Evolutionary conservation across 2,113 vertebrate species (phyloP).

Genomic region (Setophaga coronata): DNA sequence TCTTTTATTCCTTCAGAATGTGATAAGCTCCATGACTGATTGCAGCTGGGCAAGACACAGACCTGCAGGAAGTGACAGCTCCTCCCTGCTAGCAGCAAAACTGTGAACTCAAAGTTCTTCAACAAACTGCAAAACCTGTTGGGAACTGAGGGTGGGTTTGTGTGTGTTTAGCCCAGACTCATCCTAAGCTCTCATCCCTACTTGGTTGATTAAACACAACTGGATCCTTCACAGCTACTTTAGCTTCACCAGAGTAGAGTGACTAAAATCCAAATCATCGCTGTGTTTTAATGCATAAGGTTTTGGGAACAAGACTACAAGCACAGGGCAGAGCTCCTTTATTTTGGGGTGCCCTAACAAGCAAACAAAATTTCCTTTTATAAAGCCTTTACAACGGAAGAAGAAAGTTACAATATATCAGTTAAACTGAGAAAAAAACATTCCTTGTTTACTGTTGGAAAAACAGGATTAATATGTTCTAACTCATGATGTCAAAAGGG

Average conservation of each 20-base stretch:
- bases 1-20: neutral
- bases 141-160: neutral
- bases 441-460: neutral
- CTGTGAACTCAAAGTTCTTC: neutral
- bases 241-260: neutral
- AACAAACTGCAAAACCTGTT: neutral
- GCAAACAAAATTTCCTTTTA: neutral
- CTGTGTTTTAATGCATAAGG: neutral
- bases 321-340: neutral
- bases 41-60: neutral
- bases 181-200: neutral
- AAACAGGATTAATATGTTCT: neutral
- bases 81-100: neutral
- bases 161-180: neutral
- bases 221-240: neutral
- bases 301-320: neutral
- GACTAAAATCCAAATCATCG: neutral
- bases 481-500: neutral
- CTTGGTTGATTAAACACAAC: neutral
- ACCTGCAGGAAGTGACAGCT: neutral
- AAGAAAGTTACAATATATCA: neutral
- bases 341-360: neutral
- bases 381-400: neutral
- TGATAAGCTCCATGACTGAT: rapidly evolving
- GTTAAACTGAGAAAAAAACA: neutral